Conservation (phyloP, 1,140 invertebrate genomes). For the Temnothorax longispinosus region DNA sequence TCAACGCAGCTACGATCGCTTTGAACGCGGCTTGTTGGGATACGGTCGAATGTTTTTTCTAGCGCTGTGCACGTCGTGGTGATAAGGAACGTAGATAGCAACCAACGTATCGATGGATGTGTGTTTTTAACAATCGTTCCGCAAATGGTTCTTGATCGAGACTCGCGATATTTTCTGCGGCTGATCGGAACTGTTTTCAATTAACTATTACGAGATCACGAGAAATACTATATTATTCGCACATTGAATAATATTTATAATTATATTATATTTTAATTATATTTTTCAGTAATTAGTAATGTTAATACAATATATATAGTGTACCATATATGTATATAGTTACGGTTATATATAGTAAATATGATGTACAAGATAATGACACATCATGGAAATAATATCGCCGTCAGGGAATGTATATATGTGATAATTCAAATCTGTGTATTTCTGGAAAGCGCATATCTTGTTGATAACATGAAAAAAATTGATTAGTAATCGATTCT, state of each 20-base stretch:
- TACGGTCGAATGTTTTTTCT: slow-evolving; percentile 20
- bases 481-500: slow-evolving; percentile 58
- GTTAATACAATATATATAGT: neutral
- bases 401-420: slow-evolving; percentile 20
- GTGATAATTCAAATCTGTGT: slow-evolving; percentile 8
- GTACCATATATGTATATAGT: neutral
- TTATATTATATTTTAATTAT: neutral
- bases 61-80: neutral
- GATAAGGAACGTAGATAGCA: slow-evolving; percentile 41
- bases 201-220: neutral
- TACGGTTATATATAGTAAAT: neutral
- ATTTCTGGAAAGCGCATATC: neutral
- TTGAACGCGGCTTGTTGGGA: neutral
- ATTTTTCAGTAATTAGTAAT: neutral
- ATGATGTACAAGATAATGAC: neutral
- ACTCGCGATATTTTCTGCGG: neutral
- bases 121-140: slow-evolving; percentile 24
- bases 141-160: neutral
- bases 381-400: neutral
- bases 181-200: neutral
- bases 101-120: neutral
- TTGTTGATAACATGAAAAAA: slow-evolving; percentile 15
- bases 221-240: neutral
- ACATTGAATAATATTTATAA: neutral
- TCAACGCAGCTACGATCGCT: slow-evolving; percentile 15